phyloP scores from a whole-genome alignment of 1,140 invertebrate genomes.

The Trypoxylus dichotomus region DNA sequence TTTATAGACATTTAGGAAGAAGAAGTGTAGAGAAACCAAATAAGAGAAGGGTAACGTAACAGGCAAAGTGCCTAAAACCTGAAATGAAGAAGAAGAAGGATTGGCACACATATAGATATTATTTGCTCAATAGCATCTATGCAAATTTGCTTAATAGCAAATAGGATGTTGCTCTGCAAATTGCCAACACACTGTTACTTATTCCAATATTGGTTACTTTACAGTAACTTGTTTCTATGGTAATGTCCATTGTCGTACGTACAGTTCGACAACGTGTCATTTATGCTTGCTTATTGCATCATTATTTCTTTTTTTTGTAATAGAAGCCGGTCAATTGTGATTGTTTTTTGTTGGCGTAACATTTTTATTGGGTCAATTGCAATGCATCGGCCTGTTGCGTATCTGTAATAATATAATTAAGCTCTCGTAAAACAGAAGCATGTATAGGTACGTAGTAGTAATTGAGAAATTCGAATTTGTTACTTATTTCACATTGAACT shows the following conservation, averaged over 20 bases:
- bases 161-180: too few relatives aligned
- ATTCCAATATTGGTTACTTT: too few relatives aligned
- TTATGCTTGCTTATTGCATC: not conserved
- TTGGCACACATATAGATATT: too few relatives aligned
- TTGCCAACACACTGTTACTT: too few relatives aligned
- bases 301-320: not conserved
- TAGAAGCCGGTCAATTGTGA: not conserved
- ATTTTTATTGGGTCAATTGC: constrained; percentile 7
- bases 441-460: not conserved
- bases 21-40: too few relatives aligned
- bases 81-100: too few relatives aligned
- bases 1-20: too few relatives aligned
- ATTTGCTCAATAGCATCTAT: too few relatives aligned
- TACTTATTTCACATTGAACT: too few relatives aligned
- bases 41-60: too few relatives aligned
- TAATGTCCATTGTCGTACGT: not conserved
- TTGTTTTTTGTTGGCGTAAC: not conserved
- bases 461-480: not conserved
- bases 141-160: too few relatives aligned
- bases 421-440: not conserved
- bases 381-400: not conserved
- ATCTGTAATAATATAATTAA: not conserved
- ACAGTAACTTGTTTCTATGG: not conserved
- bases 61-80: too few relatives aligned
- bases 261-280: not conserved